A percentile compares a stretch with the other conserved stretches of the same genome.
Evolutionary conservation across 2,888 invertebrate genomes (phyloP).

Genomic region (Agonopterix arenella): DNA sequence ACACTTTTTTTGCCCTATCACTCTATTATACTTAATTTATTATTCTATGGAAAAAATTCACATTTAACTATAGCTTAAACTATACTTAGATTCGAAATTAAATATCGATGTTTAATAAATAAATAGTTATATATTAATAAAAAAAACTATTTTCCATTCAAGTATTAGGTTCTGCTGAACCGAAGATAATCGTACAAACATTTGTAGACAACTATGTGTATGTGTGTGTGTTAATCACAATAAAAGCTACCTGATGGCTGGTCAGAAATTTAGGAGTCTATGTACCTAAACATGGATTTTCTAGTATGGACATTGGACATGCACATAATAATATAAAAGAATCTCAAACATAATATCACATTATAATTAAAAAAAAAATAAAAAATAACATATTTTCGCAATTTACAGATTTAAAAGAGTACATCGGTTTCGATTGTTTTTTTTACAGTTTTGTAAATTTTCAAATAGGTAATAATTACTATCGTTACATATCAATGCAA

Average conservation of each 20-base stretch:
- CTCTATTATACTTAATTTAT: conserved; percentile 21
- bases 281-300: too few relatives aligned
- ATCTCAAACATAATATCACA: too few relatives aligned
- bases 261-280: too few relatives aligned
- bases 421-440: not conserved
- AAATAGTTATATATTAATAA: conserved; percentile 71
- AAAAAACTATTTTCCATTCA: conserved; percentile 27
- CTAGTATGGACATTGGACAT: too few relatives aligned
- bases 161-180: conserved; percentile 26
- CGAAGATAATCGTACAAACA: not conserved
- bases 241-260: too few relatives aligned
- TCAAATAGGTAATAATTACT: too few relatives aligned
- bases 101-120: conserved; percentile 68
- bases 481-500: too few relatives aligned
- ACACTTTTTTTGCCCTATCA: not conserved
- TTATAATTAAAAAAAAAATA: too few relatives aligned
- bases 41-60: conserved; percentile 64
- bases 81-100: conserved; percentile 42
- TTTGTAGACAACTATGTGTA: too few relatives aligned
- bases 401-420: not conserved
- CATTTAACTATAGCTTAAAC: conserved; percentile 41
- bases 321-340: too few relatives aligned
- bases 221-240: too few relatives aligned
- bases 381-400: too few relatives aligned
- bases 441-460: not conserved